A percentile compares a stretch with the other conserved stretches of the same genome.
Evolutionary conservation across 2,888 invertebrate species (phyloP).

Genomic region (Stenoptilia bipunctidactyla): DNA sequence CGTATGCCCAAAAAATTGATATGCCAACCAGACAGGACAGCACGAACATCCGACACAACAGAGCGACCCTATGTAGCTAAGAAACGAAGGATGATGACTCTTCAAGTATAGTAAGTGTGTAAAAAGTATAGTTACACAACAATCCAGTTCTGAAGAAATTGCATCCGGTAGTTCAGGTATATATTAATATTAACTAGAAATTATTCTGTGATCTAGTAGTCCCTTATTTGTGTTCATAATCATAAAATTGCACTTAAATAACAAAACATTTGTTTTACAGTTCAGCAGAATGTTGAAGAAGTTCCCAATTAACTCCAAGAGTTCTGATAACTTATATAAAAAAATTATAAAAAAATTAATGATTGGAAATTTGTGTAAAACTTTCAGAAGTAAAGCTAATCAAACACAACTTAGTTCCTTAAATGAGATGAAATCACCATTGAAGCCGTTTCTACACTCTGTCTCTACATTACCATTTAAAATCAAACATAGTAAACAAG

Average conservation of each 20-base stretch:
- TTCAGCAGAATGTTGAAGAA: no score
- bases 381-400: conserved; percentile 11
- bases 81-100: conserved; percentile 9
- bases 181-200: neutral
- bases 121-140: conserved; percentile 7
- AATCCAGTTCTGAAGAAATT: neutral
- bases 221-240: no score
- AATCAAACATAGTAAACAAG: neutral
- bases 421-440: conserved; percentile 10
- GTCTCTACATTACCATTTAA: conserved; percentile 3
- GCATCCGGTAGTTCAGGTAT: neutral
- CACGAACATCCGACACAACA: no score
- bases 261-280: no score
- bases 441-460: conserved; percentile 8
- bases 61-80: conserved; percentile 14
- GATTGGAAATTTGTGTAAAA: conserved; percentile 7
- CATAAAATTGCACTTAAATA: no score
- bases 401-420: conserved; percentile 8
- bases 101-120: conserved; percentile 5
- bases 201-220: conserved; percentile 1
- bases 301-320: no score
- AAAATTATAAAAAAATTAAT: conserved; percentile 11
- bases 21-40: no score
- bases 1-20: no score
- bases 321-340: no score